Conservation (phyloP, 1,140 invertebrate species). For the Homalodisca vitripennis region DNA sequence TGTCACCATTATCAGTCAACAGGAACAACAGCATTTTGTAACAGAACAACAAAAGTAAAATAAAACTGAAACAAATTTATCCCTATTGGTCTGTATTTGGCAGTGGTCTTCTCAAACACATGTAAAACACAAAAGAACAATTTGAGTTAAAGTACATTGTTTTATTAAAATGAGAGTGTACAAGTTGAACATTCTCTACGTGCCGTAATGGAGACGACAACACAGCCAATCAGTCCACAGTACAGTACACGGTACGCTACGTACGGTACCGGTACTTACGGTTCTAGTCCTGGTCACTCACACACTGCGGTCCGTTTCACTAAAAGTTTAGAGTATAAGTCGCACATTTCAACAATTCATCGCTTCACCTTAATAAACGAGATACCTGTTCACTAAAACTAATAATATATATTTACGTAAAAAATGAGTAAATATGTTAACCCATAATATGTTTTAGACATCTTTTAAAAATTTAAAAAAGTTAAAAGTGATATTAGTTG, state of each 20-base stretch:
- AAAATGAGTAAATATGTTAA: too few species aligned
- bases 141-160: conserved; percentile 21
- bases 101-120: conserved; percentile 11
- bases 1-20: background rate
- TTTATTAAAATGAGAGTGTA: conserved; percentile 12
- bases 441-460: too few species aligned
- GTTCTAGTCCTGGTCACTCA: background rate
- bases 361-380: too few species aligned
- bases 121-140: conserved; percentile 6
- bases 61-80: background rate
- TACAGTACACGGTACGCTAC: background rate
- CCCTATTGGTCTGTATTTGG: conserved; percentile 10
- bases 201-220: background rate
- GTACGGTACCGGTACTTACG: background rate
- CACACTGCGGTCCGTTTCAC: background rate
- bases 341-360: conserved; percentile 6
- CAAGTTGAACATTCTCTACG: conserved; percentile 10
- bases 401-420: too few species aligned
- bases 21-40: background rate
- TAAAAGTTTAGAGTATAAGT: too few species aligned
- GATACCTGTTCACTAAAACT: too few species aligned
- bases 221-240: conserved; percentile 2
- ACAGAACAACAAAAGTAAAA: background rate
- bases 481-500: background rate
- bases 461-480: too few species aligned